Percentiles rank a stretch among this genome's conserved stretches.
Conservation (phyloP, 2,797 vertebrate species). For the Nannoperca australis region DNA sequence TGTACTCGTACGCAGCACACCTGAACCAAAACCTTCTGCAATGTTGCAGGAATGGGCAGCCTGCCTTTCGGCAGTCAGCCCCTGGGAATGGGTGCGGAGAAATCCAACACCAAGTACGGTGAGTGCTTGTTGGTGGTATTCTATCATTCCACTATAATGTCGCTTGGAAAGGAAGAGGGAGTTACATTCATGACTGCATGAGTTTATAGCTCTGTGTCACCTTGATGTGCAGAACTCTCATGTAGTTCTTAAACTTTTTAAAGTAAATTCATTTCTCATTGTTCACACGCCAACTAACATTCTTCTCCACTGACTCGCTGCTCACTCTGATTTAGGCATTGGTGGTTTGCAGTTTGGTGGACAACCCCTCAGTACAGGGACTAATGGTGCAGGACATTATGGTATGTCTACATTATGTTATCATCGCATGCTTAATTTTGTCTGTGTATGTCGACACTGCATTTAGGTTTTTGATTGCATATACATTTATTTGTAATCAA, state of each 20-base stretch:
- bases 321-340: conserved; percentile 64
- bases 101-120: conserved; percentile 77
- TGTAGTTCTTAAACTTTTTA: background rate
- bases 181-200: background rate
- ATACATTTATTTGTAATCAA: background rate
- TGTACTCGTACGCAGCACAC: background rate
- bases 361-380: conserved; percentile 46
- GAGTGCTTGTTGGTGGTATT: conserved; percentile 19
- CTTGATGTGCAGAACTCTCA: background rate
- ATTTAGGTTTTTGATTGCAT: background rate
- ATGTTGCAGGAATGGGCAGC: conserved; percentile 66
- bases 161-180: background rate
- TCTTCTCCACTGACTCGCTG: background rate
- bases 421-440: background rate
- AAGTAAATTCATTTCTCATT: background rate
- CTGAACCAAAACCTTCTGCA: background rate
- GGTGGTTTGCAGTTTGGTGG: conserved; percentile 77
- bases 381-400: conserved; percentile 57
- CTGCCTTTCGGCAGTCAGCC: conserved; percentile 65
- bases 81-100: conserved; percentile 55
- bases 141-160: background rate
- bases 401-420: conserved; percentile 48
- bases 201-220: background rate
- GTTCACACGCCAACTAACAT: background rate
- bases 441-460: background rate